Evolutionary conservation across 1,140 invertebrate genomes (phyloP).

Genomic region (Drosophila subobscura): DNA sequence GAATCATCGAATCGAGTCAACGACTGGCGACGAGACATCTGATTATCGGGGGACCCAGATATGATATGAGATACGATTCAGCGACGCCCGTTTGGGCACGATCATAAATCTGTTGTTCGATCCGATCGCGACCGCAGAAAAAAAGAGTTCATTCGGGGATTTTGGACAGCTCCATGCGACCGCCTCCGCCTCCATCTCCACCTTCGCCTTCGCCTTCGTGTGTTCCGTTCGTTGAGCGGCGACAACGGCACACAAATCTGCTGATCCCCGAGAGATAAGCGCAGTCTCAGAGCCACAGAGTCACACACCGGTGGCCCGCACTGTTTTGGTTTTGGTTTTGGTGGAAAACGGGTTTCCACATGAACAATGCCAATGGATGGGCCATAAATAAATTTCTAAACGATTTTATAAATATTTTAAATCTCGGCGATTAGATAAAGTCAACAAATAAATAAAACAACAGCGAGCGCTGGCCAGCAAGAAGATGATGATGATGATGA

Average conservation of each 20-base stretch:
- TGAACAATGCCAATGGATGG: slow-evolving; percentile 75
- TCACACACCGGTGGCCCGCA: not conserved
- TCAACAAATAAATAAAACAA: slow-evolving; percentile 82
- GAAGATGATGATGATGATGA: slow-evolving; percentile 44
- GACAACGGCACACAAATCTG: slow-evolving; percentile 63
- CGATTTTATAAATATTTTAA: slow-evolving; percentile 83
- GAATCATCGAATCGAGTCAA: too few species aligned
- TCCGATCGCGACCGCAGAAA: slow-evolving; percentile 20
- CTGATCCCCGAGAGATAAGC: slow-evolving; percentile 70
- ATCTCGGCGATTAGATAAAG: slow-evolving; percentile 82
- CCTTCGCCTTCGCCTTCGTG: not conserved
- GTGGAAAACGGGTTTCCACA: slow-evolving; percentile 69
- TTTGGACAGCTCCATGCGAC: slow-evolving; percentile 13
- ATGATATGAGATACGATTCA: slow-evolving; percentile 67
- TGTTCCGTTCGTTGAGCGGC: slow-evolving; percentile 22
- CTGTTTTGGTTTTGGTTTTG: slow-evolving; percentile 60
- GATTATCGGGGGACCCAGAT: slow-evolving; percentile 54
- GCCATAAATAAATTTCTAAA: slow-evolving; percentile 82
- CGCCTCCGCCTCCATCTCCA: slow-evolving; percentile 6
- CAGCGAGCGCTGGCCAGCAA: slow-evolving; percentile 32
- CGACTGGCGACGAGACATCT: slow-evolving; percentile 46
- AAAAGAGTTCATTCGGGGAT: slow-evolving; percentile 1
- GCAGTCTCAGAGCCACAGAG: slow-evolving; percentile 33
- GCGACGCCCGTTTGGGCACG: slow-evolving; percentile 44
- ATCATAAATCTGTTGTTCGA: slow-evolving; percentile 72